Evolutionary conservation across 2,888 invertebrate species (phyloP), one percentile per base, ranked within the genome.

Genomic region (Ditula angustiorana): DNA sequence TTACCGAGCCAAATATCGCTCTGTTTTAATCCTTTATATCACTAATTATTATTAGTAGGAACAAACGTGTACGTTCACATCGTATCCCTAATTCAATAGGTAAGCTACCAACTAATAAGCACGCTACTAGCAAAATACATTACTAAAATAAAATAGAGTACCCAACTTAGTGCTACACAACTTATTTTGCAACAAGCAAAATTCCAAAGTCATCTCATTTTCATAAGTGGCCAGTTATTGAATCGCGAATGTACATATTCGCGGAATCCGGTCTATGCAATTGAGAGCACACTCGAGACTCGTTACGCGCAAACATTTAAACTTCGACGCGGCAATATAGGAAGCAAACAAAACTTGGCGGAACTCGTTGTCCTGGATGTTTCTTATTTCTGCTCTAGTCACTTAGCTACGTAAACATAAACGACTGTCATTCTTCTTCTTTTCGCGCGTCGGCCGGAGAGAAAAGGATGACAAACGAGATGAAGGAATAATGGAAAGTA

Each of bases 381-480:
- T 82, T 82, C 81, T 82, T 83, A 83, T 84, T 84, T 79, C 77
- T 81, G 75, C 76, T 79, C 74, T 71, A 79, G 85, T 86, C 86
- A 88, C 88, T 88, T 87, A 84, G 80, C 82, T 83, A 81, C 83
- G 86, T 84, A 87, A 87, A 87, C 84, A 87, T 87, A 87, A 89
- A 88, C 87, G 88, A 81, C 81, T 81, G 80, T 81, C 85, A 88
- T 88, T 83, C 84, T 83, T 87, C 87, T 87, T 87, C 86, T 86
- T 85, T 84, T 82, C 83, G 83, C 84, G 82, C 82, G 80, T 77
- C 83, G 79, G 71, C 73, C 79, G 80, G 80, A 82, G 84, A 85
- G 84, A 87, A 88, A 87, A 87, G 88, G 89, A 88, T 89, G 88
- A 89, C 88, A 88, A 90, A 89, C 86, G 88, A 88, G 88, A 86